Base-by-base conservation (phyloP, 2,797 vertebrate species). In the Acomys russatus region DNA sequence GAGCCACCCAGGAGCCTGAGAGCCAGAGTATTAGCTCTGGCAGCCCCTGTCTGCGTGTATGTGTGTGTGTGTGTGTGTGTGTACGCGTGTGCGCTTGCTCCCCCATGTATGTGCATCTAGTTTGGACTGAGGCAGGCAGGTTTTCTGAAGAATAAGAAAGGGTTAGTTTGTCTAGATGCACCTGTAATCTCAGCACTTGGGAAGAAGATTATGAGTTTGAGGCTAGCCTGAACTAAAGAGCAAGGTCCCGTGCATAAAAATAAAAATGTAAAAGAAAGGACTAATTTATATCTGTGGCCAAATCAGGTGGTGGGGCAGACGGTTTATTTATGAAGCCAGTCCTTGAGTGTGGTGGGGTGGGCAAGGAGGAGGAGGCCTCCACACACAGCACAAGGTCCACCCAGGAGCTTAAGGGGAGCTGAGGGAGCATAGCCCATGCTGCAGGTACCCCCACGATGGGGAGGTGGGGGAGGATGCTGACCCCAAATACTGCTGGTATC, bases 351-450 rank as follows among this genome's bases (percentile, higher is more conserved):
- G 28, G 15, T 4, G 0, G 4, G 33, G 12, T 1, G 14, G 51
- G 51, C 6, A 22, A n/a, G 11, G 1, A 30, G 11, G 1, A 30
- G 33, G 59, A 15, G n/a, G 54, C 25, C 17, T 49, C 23, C 25
- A 30, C 10, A 4, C 3, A 51, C 22, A 44, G 25, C 2, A 0
- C 20, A 0, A 3, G 5, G 20, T 20, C 44, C 28, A 3, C 38
- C 63, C 7, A 22, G 6, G 33, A 84, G 38, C 54, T 54, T 78
- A 2, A 4, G 14, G 3, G 9, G 28, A 17, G 3, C n/a, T 33
- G 0, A 12, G 64, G 44, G 44, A 44, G 44, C 44, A 4, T 44
- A 44, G 44, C 44, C 44, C 44, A 44, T 44, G 44, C 44, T 44
- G 2, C 0, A 4, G n/a, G 33, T 51, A 12, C 17, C 25, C 33